These are phyloP conservation scores for Myoxocephalus aenaeus DNA, from an alignment of 2,797 vertebrate genomes.

Conservation along the genomic window DNA sequence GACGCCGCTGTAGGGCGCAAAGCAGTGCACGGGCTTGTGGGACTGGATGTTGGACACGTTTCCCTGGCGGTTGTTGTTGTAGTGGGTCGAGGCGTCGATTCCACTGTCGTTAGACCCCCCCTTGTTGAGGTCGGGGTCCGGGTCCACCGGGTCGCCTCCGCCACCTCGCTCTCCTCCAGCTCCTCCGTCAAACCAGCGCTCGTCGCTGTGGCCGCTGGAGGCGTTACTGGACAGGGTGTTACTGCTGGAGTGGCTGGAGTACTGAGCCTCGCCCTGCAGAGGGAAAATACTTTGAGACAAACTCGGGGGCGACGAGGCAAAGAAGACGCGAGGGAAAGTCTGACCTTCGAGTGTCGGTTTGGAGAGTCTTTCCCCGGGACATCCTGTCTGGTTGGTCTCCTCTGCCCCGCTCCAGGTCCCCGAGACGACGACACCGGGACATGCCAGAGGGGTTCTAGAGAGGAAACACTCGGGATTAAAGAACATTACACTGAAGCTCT, in stretches of 20 bases:
- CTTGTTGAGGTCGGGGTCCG: constrained; percentile 87
- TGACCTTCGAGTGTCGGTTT: constrained; percentile 91
- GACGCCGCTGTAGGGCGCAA: constrained; percentile 77
- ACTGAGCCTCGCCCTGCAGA: constrained; percentile 88
- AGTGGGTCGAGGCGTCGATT: constrained; percentile 88
- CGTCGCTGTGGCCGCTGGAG: constrained; percentile 94
- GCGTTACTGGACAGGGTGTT: constrained; percentile 95
- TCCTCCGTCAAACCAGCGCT: constrained; percentile 91
- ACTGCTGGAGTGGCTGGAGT: constrained; percentile 96
- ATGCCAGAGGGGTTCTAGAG: constrained; percentile 92
- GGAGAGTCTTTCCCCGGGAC: constrained; percentile 89
- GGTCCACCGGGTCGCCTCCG: constrained; percentile 80
- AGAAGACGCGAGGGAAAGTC: constrained; percentile 31
- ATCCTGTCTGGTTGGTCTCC: constrained; percentile 87
- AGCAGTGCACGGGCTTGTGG: constrained; percentile 81
- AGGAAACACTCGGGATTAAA: constrained; percentile 64
- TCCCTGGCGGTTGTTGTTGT: constrained; percentile 76
- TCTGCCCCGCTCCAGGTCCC: constrained; percentile 80
- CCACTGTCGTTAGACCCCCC: constrained; percentile 93
- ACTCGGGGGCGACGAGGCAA: neutral
- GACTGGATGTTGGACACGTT: constrained; percentile 76
- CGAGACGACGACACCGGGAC: constrained; percentile 84
- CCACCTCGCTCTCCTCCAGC: constrained; percentile 65
- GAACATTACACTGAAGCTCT: constrained; percentile 65
- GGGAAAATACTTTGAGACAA: constrained; percentile 19